Conservation (phyloP, 2,113 vertebrate genomes). For the Bubo blakistoni region DNA sequence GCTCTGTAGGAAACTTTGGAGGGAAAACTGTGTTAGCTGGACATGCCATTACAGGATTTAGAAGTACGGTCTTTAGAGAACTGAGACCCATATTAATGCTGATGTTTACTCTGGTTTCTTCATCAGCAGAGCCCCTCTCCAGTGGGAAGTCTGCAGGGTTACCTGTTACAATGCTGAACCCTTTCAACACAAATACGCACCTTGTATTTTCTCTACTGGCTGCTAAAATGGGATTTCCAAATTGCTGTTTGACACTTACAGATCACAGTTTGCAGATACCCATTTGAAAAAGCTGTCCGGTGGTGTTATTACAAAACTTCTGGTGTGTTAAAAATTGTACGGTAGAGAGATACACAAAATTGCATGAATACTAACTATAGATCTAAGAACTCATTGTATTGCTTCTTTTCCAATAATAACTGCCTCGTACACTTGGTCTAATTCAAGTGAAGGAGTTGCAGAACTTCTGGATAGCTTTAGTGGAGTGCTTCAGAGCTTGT, state of each 20-base stretch:
- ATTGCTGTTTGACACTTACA: neutral
- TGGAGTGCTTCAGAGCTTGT: conserved; percentile 4
- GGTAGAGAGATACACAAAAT: neutral
- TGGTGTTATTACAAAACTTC: neutral
- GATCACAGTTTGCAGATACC: neutral
- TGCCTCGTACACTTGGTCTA: neutral
- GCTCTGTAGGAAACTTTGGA: neutral
- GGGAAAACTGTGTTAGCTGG: neutral
- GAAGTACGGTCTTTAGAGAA: neutral
- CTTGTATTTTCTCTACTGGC: neutral
- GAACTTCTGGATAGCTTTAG: conserved; percentile 17
- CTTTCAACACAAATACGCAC: neutral
- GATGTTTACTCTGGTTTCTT: neutral
- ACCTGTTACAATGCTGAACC: neutral
- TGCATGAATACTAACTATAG: neutral
- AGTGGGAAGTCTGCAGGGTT: neutral
- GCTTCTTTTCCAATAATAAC: neutral
- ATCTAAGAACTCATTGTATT: neutral
- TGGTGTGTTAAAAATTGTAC: neutral
- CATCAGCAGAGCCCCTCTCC: neutral
- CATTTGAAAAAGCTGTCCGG: neutral
- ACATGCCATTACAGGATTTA: neutral
- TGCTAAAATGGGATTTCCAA: neutral
- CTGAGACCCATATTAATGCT: neutral
- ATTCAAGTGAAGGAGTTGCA: neutral